These are phyloP conservation scores for Noturus placidus DNA, from an alignment of 2,113 vertebrate genomes.

Conservation along the genomic window DNA sequence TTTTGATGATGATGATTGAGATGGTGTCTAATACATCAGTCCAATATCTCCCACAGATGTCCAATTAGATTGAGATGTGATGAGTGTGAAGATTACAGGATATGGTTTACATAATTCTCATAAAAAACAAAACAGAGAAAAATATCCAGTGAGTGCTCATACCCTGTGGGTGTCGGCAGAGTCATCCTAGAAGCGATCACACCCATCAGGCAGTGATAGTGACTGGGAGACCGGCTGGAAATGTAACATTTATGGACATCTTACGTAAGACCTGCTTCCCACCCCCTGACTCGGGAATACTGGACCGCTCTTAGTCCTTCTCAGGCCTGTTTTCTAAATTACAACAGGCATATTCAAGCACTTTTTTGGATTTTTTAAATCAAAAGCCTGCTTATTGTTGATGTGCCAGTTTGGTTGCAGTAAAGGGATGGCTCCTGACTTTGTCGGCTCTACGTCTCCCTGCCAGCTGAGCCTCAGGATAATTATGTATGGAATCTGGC, in stretches of 20 bases:
- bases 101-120: neutral
- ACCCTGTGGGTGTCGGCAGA: neutral
- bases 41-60: neutral
- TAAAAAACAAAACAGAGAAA: neutral
- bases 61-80: neutral
- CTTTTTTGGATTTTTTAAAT: conserved; percentile 5
- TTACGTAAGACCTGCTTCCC: neutral
- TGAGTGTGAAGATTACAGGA: neutral
- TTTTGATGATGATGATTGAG: neutral
- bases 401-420: conserved; percentile 10
- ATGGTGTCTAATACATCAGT: neutral
- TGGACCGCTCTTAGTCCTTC: neutral
- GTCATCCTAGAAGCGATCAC: neutral
- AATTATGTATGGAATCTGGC: conserved; percentile 47
- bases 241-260: neutral
- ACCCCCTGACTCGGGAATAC: neutral
- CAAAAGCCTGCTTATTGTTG: neutral
- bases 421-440: conserved; percentile 4
- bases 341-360: neutral
- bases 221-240: neutral
- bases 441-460: neutral
- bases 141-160: neutral
- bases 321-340: neutral
- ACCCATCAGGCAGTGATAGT: neutral
- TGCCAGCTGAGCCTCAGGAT: conserved; percentile 42